phyloP scores from a whole-genome alignment of 2,797 vertebrate genomes.

The Anguilla marmorata region DNA sequence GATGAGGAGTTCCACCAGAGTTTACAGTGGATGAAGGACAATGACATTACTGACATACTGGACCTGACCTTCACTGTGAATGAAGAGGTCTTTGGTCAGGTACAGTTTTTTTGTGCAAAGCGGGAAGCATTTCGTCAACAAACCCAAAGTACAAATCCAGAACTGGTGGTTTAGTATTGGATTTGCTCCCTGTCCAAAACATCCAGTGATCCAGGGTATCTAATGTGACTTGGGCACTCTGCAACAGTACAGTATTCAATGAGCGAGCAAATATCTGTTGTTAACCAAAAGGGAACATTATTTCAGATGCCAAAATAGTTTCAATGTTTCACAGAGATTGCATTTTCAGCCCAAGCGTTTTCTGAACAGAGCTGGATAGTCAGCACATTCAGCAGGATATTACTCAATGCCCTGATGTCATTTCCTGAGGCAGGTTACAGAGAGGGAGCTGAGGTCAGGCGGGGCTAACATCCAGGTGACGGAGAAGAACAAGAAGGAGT shows the following conservation, averaged over 20 bases:
- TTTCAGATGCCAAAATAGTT: background rate
- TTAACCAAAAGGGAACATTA: background rate
- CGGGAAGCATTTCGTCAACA: background rate
- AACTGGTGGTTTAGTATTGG: background rate
- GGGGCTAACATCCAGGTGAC: constrained; percentile 92
- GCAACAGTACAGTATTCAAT: background rate
- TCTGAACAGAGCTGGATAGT: background rate
- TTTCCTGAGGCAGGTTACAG: constrained; percentile 80
- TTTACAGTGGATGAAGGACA: constrained; percentile 99
- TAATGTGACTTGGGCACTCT: background rate
- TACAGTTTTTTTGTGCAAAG: constrained; percentile 42
- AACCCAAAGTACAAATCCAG: background rate
- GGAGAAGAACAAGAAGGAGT: constrained; percentile 98
- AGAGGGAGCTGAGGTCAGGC: constrained; percentile 92
- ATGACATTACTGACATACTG: constrained; percentile 94
- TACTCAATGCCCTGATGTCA: constrained; percentile 16
- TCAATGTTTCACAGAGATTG: background rate
- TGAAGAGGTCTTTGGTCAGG: constrained; percentile 98
- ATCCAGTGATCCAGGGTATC: background rate
- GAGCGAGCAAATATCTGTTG: background rate
- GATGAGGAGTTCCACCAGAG: constrained; percentile 98
- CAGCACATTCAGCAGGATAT: background rate
- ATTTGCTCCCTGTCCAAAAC: background rate
- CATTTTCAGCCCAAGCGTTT: background rate
- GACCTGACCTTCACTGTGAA: constrained; percentile 98